Conservation (phyloP, 2,888 invertebrate species). For the Sympetrum striolatum region DNA sequence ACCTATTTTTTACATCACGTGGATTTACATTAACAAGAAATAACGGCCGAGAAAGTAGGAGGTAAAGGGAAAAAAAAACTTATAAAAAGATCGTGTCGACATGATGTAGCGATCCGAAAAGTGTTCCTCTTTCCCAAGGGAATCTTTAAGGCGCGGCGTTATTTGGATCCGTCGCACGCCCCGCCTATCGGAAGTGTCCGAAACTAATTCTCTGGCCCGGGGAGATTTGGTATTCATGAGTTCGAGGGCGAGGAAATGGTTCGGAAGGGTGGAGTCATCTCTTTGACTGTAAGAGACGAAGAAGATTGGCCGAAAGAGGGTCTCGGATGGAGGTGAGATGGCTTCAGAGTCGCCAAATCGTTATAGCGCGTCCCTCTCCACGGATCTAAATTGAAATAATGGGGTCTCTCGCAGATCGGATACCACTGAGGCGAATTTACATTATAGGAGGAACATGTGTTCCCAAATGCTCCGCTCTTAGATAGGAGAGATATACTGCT, state of each 20-base stretch:
- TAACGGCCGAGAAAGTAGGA: background rate
- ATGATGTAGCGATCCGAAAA: background rate
- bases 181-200: constrained; percentile 36
- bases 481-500: no score
- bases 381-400: constrained; percentile 33
- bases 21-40: background rate
- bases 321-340: no score
- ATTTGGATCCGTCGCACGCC: constrained; percentile 37
- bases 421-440: background rate
- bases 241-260: constrained; percentile 20
- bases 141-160: background rate
- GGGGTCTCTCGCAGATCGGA: background rate
- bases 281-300: background rate
- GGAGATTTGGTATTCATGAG: constrained; percentile 37
- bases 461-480: no score
- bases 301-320: background rate
- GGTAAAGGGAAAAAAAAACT: background rate
- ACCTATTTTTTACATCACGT: background rate
- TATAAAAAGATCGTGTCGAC: background rate
- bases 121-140: background rate
- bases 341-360: background rate
- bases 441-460: no score
- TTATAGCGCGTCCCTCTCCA: background rate
- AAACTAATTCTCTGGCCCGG: constrained; percentile 23
- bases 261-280: background rate